phyloP scores from a whole-genome alignment of 1,140 invertebrate species.

The Pseudomyrmex flavicornis region DNA sequence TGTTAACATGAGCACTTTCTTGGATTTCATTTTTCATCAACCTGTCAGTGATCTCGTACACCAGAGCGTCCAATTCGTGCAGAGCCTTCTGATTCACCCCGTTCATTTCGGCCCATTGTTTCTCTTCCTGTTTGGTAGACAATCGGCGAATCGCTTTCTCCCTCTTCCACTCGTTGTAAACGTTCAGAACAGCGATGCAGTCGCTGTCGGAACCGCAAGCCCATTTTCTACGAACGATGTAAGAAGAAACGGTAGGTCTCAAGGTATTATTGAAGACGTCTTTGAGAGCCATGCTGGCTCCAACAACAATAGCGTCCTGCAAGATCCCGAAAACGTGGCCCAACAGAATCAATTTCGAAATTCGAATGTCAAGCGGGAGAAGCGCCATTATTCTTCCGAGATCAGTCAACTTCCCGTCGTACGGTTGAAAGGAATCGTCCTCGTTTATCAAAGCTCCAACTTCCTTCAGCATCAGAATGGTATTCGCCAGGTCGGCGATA shows the following conservation, averaged over 20 bases:
- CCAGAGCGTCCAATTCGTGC: conserved; percentile 89
- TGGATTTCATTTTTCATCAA: conserved; percentile 86
- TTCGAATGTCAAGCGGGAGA: conserved; percentile 93
- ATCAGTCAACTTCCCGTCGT: conserved; percentile 95
- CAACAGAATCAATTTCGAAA: conserved; percentile 94
- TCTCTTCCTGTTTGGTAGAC: conserved; percentile 84
- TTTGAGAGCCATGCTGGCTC: conserved; percentile 92
- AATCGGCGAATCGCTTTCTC: conserved; percentile 77
- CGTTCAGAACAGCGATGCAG: conserved; percentile 92
- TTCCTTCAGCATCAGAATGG: conserved; percentile 95
- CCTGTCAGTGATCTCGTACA: conserved; percentile 90
- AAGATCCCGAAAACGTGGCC: conserved; percentile 95
- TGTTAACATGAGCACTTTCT: conserved; percentile 76
- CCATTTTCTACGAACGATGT: conserved; percentile 92
- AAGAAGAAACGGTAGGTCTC: conserved; percentile 88
- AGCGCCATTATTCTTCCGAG: conserved; percentile 93
- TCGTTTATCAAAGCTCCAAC: conserved; percentile 89
- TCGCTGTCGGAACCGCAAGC: conserved; percentile 93
- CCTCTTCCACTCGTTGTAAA: conserved; percentile 88
- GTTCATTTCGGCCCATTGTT: conserved; percentile 90
- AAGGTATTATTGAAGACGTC: conserved; percentile 90
- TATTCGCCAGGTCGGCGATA: conserved; percentile 91
- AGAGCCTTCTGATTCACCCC: conserved; percentile 90
- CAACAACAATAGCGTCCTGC: conserved; percentile 95
- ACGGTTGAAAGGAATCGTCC: conserved; percentile 83